These are phyloP conservation scores for Gymnocephalus cernua DNA, from an alignment of 2,113 vertebrate species.

Conservation along the genomic window DNA sequence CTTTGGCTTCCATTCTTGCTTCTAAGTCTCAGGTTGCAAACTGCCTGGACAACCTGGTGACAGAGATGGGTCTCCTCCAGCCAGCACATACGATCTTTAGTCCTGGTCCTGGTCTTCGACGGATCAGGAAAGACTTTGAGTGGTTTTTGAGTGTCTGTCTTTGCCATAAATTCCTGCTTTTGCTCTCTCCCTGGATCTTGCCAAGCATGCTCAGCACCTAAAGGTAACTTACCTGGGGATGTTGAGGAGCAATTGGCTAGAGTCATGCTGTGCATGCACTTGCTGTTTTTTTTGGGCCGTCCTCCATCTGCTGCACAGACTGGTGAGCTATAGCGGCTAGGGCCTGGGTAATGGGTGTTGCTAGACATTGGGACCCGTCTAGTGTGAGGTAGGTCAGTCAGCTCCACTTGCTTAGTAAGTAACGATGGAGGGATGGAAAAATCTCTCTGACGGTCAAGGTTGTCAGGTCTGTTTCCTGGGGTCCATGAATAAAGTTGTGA, in stretches of 20 bases:
- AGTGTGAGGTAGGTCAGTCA: constrained; percentile 54
- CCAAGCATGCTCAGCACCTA: background rate
- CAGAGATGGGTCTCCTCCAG: background rate
- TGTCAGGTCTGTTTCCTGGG: background rate
- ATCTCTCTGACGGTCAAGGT: constrained; percentile 1
- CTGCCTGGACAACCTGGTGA: constrained; percentile 11
- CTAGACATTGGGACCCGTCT: background rate
- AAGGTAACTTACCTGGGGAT: background rate
- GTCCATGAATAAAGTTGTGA: background rate
- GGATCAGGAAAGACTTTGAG: background rate
- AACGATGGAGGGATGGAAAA: background rate
- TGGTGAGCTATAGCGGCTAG: background rate
- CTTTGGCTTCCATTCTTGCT: constrained; percentile 25
- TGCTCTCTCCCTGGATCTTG: constrained; percentile 4
- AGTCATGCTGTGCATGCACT: background rate
- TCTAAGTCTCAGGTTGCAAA: constrained; percentile 22
- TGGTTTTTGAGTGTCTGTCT: background rate
- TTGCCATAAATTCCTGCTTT: background rate
- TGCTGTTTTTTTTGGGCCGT: background rate
- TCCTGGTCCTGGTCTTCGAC: background rate
- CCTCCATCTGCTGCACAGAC: no score
- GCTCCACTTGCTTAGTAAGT: constrained; percentile 17
- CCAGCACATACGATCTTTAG: constrained; percentile 7
- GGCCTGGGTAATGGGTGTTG: background rate
- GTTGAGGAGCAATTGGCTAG: background rate